Conservation (phyloP, 2,888 invertebrate genomes). For the Eueremaeus valkanovi region DNA sequence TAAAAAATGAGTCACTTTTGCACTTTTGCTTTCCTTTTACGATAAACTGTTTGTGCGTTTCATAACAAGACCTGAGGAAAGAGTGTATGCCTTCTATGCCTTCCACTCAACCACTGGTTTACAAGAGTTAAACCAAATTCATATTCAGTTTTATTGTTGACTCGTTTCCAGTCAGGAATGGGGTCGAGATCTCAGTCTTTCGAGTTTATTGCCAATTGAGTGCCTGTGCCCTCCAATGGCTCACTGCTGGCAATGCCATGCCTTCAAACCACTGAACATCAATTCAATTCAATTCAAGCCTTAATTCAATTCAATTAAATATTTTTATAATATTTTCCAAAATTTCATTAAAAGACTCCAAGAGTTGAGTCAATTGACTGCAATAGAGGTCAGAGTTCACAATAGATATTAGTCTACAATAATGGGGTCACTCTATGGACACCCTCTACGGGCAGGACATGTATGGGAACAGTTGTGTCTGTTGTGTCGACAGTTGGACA, state of each 20-base stretch:
- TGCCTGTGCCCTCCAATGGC: too few species aligned
- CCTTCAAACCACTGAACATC: background rate
- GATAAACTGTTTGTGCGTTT: background rate
- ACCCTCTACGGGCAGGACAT: too few species aligned
- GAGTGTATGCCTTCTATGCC: background rate
- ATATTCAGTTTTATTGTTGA: conserved; percentile 15
- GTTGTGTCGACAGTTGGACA: background rate
- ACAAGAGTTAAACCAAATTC: conserved; percentile 9
- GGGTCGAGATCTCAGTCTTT: conserved; percentile 11
- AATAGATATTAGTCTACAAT: too few species aligned
- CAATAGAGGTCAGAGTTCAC: conserved; percentile 6
- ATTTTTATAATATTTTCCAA: too few species aligned
- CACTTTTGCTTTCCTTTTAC: conserved; percentile 27
- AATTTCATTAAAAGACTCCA: background rate
- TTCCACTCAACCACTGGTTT: background rate
- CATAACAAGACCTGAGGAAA: conserved; percentile 17
- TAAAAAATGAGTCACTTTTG: background rate
- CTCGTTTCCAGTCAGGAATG: conserved; percentile 5
- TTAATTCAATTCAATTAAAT: too few species aligned
- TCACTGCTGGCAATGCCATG: background rate
- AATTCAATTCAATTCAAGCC: background rate
- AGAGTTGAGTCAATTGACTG: background rate
- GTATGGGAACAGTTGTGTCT: too few species aligned
- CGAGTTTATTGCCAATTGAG: too few species aligned
- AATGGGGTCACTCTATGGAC: too few species aligned